Evolutionary conservation across 2,888 invertebrate species (phyloP), one percentile per base, ranked within the genome.

Genomic region (Polydesmus complanatus): DNA sequence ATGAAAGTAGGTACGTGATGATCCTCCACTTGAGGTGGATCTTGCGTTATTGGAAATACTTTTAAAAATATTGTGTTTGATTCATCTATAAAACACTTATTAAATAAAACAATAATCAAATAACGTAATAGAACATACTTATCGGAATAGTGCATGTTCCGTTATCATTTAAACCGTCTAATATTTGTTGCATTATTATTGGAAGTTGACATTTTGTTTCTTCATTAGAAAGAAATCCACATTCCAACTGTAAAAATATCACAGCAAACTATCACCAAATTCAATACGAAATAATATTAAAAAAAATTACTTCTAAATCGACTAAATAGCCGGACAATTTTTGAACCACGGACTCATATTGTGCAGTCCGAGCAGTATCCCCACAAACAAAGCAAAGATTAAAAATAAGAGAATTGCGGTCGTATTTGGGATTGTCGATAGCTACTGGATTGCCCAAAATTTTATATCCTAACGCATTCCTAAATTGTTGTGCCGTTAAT

Each of bases 311-410:
- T 61, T 67, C 69, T 50, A 69, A 61, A 73, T 79, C 78, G 70
- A 85, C 85, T 72, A 96, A 77, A 75, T 93, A 95, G 71, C 91
- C 89, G 0, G 93, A 88, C 57, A 96, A 81, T 73, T 96, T 96
- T 70, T 88, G 91, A 0, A 96, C 90, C 8, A 95, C 88, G 0
- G 91, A 85, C 71, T 96, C 95, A 74, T 94, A 95, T 69, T 91
- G 92, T 1, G 89, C 86, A 0, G 93, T 91, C 61, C 90, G 81
- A 0, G 91, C 86, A 78, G 85, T 84, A 58, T 88, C 85, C 71
- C 92, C 89, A 70, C 92, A 94, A 0, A 95, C 92, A 72, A 96
- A 92, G 74, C 94, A 94, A 27, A 93, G 75, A 76, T 96, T 96
- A 77, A 96, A 96, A 64, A 93, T 85, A 69, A 91, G 88, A n/a